Conservation (phyloP, 2,888 invertebrate genomes). For the Cosmorhoe ocellata region DNA sequence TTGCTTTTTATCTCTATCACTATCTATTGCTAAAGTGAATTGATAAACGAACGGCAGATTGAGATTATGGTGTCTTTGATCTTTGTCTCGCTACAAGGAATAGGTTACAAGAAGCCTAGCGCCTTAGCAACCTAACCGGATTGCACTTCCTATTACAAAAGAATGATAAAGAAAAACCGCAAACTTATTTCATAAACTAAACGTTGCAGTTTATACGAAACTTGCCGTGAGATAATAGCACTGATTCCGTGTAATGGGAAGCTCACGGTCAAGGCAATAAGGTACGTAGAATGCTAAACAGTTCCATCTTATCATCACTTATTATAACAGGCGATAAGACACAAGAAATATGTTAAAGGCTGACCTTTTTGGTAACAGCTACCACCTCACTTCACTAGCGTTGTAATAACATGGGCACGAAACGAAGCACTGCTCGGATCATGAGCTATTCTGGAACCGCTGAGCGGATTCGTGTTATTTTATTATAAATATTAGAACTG, state of each 20-base stretch:
- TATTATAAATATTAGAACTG: slow-evolving; percentile 58
- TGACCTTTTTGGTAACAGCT: neutral
- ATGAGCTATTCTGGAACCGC: slow-evolving; percentile 51
- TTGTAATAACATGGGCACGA: slow-evolving; percentile 24
- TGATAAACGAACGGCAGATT: too few relatives aligned
- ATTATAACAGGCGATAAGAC: too few relatives aligned
- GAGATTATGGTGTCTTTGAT: too few relatives aligned
- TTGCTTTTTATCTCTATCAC: too few relatives aligned
- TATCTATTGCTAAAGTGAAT: too few relatives aligned
- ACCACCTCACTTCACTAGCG: slow-evolving; percentile 33
- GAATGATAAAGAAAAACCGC: neutral
- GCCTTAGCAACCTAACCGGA: neutral
- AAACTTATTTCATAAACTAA: neutral
- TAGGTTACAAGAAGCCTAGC: neutral
- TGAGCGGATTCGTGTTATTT: slow-evolving; percentile 51
- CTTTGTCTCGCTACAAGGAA: neutral
- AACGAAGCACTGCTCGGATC: slow-evolving; percentile 24
- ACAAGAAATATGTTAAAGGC: too few relatives aligned
- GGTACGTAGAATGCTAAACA: neutral
- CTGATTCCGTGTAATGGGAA: slow-evolving; percentile 35
- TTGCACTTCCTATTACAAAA: neutral
- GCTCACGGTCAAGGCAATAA: slow-evolving; percentile 39
- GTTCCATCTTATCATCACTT: too few relatives aligned
- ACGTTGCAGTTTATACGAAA: slow-evolving; percentile 33
- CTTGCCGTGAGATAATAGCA: slow-evolving; percentile 48